These are phyloP conservation scores for Rhinoderma darwinii DNA, from an alignment of 2,113 vertebrate genomes.

Conservation along the genomic window DNA sequence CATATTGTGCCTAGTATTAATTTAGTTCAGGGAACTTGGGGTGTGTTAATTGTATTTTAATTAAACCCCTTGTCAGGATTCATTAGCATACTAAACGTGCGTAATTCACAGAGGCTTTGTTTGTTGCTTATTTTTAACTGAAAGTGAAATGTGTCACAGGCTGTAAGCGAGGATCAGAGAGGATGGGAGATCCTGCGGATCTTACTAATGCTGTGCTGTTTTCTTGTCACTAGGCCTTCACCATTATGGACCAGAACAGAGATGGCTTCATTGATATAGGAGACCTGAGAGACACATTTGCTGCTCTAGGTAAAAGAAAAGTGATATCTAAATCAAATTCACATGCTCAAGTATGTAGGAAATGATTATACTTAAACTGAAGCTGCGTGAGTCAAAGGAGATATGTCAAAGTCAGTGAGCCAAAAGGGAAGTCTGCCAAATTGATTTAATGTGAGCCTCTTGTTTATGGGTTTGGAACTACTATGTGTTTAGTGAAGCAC, in stretches of 20 bases:
- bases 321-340: constrained; percentile 55
- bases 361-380: constrained; percentile 53
- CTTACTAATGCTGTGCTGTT: constrained; percentile 45
- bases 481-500: constrained; percentile 17
- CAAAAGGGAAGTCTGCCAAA: constrained; percentile 60
- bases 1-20: constrained; percentile 63
- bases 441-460: constrained; percentile 53
- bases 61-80: constrained; percentile 68
- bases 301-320: constrained; percentile 77
- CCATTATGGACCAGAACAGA: constrained; percentile 94
- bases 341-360: constrained; percentile 41
- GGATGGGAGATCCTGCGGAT: neutral
- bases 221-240: constrained; percentile 80
- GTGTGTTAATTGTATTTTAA: constrained; percentile 66
- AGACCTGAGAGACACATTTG: constrained; percentile 84
- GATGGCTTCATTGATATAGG: constrained; percentile 89
- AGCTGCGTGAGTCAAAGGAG: constrained; percentile 40
- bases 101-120: constrained; percentile 58
- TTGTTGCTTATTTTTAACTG: constrained; percentile 61
- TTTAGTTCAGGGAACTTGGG: constrained; percentile 65
- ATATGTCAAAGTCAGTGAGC: constrained; percentile 52
- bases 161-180: neutral
- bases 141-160: constrained; percentile 61
- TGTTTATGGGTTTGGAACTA: constrained; percentile 48
- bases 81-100: constrained; percentile 63